A percentile compares a stretch with the other conserved stretches of the same genome.
Evolutionary conservation across 2,888 invertebrate species (phyloP).

Genomic region (Dynastes tityus): DNA sequence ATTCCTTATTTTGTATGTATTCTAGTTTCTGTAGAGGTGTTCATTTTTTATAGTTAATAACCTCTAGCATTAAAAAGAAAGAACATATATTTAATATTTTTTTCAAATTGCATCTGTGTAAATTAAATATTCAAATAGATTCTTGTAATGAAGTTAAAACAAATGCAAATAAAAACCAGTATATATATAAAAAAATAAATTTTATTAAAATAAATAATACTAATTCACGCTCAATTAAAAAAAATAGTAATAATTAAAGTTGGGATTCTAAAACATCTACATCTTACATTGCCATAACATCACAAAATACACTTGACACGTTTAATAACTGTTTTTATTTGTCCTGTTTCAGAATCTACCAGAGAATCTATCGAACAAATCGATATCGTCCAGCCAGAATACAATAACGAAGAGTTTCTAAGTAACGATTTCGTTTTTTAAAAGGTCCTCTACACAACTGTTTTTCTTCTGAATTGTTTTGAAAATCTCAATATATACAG

Average conservation of each 20-base stretch:
- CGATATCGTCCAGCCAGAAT: slow-evolving; percentile 67
- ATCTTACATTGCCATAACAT: slow-evolving; percentile 13
- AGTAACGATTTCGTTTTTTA: slow-evolving; percentile 36
- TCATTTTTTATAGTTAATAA: too few relatives aligned
- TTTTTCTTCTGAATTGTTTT: slow-evolving; percentile 47
- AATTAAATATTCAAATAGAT: too few relatives aligned
- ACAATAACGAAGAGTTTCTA: slow-evolving; percentile 70
- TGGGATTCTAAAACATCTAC: background rate
- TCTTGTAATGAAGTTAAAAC: too few relatives aligned
- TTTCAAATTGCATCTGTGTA: too few relatives aligned
- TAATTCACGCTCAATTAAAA: background rate
- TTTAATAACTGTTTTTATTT: slow-evolving; percentile 17
- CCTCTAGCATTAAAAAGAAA: too few relatives aligned
- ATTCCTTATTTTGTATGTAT: too few relatives aligned
- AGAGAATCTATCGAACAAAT: slow-evolving; percentile 59
- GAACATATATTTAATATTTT: too few relatives aligned
- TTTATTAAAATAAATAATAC: slow-evolving; percentile 11
- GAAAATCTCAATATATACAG: slow-evolving; percentile 47
- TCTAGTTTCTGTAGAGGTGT: too few relatives aligned
- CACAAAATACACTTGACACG: background rate
- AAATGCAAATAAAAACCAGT: too few relatives aligned
- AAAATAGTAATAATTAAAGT: slow-evolving; percentile 4
- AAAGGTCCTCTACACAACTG: too few relatives aligned
- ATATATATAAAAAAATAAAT: background rate
- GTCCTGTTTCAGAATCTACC: slow-evolving; percentile 61